Base-by-base conservation (phyloP, 2,113 vertebrate genomes). In the Turdus rufiventris region DNA sequence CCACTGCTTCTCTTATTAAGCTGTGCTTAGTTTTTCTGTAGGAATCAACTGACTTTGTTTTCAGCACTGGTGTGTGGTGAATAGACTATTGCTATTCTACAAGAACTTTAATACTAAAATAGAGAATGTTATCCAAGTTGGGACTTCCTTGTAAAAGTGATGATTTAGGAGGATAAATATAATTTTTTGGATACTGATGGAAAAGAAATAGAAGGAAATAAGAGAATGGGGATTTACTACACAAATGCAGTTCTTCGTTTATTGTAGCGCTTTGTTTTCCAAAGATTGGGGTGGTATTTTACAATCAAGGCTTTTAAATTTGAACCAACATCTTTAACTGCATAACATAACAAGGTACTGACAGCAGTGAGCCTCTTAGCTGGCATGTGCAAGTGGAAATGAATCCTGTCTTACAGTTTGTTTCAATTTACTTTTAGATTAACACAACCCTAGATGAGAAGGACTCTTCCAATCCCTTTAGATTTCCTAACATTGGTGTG, bases 401-500 rank as follows among this genome's bases (percentile, higher is more conserved):
- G 17, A 76, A 66, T 56, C 21, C 13, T 65, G 38, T 83, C 38
- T 95, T 61, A 86, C 42, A n/a, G 25, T 70, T 75, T 70, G 40
- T 89, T 81, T 89, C 82, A 79, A 95, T 96, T 97, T 94, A 11
- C 80, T 97, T 97, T 72, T 91, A 99, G 99, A 99, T 99, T 92
- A 99, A 99, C 96, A 99, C 98, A 66, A 99, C 99, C 16, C 95
- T 28, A 65, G 99, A 99, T 74, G 99, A 99, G 97, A 98, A 97
- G 90, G 99, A 99, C 85, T 79, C 97, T 74, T 98, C 98, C 94
- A 99, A 99, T 98, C 99, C 99, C 15, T 99, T 99, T 95, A 98
- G 99, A 85, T 99, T 99, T 89, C 98, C 99, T 53, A 99, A 99
- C 95, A 99, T 99, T 78, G 99, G 99, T 2, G 99, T 99, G 96